A percentile compares a stretch with the other conserved stretches of the same genome.
These are phyloP conservation scores for Dorcus hopei DNA, from an alignment of 2,888 invertebrate species.

Conservation along the genomic window DNA sequence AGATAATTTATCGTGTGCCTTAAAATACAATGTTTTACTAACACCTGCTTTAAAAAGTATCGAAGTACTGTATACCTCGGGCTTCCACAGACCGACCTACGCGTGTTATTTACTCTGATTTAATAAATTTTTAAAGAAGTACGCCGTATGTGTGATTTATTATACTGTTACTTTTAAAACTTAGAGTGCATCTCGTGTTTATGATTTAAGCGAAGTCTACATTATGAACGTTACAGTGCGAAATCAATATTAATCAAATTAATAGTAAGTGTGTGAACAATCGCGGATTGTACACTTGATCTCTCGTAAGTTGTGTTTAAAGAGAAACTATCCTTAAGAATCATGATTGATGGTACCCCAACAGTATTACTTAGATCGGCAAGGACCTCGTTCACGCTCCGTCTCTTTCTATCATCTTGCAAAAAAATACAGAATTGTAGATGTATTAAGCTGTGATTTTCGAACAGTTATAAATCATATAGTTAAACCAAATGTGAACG, in stretches of 20 bases:
- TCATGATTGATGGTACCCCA: slow-evolving; percentile 33
- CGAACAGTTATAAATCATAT: slow-evolving; percentile 34
- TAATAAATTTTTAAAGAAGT: neutral
- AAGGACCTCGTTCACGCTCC: slow-evolving; percentile 28
- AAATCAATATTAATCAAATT: neutral
- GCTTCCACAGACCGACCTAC: slow-evolving; percentile 7
- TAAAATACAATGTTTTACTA: slow-evolving; percentile 3
- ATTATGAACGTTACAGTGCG: neutral
- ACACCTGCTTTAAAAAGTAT: neutral
- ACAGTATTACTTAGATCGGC: slow-evolving; percentile 36
- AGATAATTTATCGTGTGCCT: slow-evolving; percentile 14
- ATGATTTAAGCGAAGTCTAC: no score
- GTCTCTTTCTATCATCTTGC: slow-evolving; percentile 18
- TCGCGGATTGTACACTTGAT: slow-evolving; percentile 12
- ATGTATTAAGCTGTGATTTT: slow-evolving; percentile 36
- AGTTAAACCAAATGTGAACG: slow-evolving; percentile 32
- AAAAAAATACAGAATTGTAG: slow-evolving; percentile 25
- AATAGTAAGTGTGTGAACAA: slow-evolving; percentile 5
- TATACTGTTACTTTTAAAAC: no score
- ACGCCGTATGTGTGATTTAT: no score
- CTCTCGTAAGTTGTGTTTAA: slow-evolving; percentile 14
- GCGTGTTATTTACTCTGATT: neutral
- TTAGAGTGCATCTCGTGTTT: no score
- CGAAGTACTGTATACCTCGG: slow-evolving; percentile 4
- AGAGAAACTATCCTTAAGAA: slow-evolving; percentile 21